Conservation (phyloP, 2,797 vertebrate species). For the Pangasius larnaudii region DNA sequence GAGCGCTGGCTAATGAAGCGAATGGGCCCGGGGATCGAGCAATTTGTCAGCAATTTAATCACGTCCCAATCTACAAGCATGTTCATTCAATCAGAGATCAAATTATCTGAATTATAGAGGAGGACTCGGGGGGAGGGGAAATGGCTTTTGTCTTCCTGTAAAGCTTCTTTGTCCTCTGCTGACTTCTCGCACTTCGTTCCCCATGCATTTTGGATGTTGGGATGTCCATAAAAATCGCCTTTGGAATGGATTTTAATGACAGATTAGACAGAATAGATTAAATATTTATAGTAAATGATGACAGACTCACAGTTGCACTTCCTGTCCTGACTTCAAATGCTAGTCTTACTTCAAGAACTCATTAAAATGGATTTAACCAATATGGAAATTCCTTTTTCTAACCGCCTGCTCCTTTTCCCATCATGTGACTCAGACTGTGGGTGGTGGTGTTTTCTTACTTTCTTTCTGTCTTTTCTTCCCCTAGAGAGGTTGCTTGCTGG, state of each 20-base stretch:
- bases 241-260: neutral
- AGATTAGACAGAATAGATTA: conserved; percentile 22
- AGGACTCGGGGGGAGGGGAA: conserved; percentile 41
- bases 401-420: neutral
- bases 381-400: conserved; percentile 9
- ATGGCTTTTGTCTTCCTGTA: conserved; percentile 35
- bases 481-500: conserved; percentile 9
- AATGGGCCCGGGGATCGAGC: conserved; percentile 33
- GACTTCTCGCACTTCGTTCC: conserved; percentile 9
- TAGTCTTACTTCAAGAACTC: conserved; percentile 40
- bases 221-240: neutral
- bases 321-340: conserved; percentile 37
- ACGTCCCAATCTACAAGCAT: conserved; percentile 47
- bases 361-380: conserved; percentile 46
- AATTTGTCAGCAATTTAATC: conserved; percentile 55
- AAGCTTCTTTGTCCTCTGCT: conserved; percentile 35
- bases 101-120: conserved; percentile 53
- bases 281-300: conserved; percentile 27
- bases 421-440: conserved; percentile 33
- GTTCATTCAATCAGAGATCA: conserved; percentile 55
- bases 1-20: conserved; percentile 38
- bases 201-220: neutral
- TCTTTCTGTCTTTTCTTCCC: neutral
- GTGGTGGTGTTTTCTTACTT: conserved; percentile 3
- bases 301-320: conserved; percentile 31